Percentiles rank a stretch among this genome's conserved stretches.
These are phyloP conservation scores for Chrysodeixis includens DNA, from an alignment of 2,888 invertebrate species.

Conservation along the genomic window DNA sequence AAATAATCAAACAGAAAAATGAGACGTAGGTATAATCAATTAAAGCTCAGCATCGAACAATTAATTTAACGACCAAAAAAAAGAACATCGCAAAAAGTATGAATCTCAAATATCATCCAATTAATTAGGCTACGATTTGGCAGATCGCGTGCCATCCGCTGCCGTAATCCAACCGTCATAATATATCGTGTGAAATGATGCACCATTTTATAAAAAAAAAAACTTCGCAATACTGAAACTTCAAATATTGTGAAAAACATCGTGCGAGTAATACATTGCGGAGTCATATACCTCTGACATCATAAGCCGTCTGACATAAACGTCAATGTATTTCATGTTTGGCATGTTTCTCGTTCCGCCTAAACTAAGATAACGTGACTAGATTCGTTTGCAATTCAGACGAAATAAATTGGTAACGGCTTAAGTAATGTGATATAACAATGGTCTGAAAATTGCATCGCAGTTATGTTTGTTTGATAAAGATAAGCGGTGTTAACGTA, in stretches of 20 bases:
- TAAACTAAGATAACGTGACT: conserved; percentile 38
- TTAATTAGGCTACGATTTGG: conserved; percentile 56
- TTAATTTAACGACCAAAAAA: conserved; percentile 18
- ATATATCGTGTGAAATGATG: conserved; percentile 60
- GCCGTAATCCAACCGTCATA: conserved; percentile 44
- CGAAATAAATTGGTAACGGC: conserved; percentile 55
- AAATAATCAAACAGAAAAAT: too few species aligned
- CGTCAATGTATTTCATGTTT: too few species aligned
- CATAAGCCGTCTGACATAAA: too few species aligned
- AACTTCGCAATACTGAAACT: conserved; percentile 32
- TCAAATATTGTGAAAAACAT: too few species aligned
- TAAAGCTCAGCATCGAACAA: background rate
- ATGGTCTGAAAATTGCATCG: conserved; percentile 44
- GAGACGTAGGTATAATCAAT: too few species aligned
- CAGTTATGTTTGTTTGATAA: conserved; percentile 43
- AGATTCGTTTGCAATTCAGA: conserved; percentile 51
- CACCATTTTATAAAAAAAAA: conserved; percentile 34
- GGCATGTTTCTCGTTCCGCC: too few species aligned
- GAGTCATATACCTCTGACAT: too few species aligned
- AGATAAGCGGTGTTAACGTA: conserved; percentile 41
- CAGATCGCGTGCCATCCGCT: conserved; percentile 55
- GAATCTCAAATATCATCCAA: conserved; percentile 43
- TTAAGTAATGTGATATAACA: conserved; percentile 59
- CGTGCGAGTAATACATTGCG: too few species aligned
- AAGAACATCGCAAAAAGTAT: conserved; percentile 9